These are phyloP conservation scores for Aythya baeri DNA, from an alignment of 2,113 vertebrate genomes.

Conservation along the genomic window DNA sequence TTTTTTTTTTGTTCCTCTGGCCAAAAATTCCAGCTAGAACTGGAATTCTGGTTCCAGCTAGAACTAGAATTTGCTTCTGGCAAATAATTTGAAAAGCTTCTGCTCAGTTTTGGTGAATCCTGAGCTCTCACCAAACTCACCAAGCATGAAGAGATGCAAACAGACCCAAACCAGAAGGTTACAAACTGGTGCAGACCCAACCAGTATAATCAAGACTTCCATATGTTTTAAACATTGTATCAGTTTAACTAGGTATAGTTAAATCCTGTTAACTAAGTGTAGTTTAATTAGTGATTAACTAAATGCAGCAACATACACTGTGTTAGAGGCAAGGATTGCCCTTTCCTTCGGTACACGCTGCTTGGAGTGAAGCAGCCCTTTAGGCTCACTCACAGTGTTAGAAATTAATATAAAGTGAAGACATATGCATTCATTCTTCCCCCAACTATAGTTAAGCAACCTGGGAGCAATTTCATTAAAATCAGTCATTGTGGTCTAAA, in stretches of 20 bases:
- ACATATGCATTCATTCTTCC: conserved; percentile 47
- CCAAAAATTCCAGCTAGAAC: background rate
- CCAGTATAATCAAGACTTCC: background rate
- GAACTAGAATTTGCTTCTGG: background rate
- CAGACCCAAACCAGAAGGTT: background rate
- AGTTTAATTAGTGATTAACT: background rate
- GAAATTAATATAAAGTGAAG: conserved; percentile 42
- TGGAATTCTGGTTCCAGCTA: too few relatives aligned
- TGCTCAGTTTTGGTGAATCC: background rate
- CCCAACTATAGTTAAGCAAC: conserved; percentile 22
- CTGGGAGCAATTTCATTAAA: conserved; percentile 41
- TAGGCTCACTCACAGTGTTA: background rate
- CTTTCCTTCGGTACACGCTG: background rate
- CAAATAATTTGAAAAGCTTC: background rate
- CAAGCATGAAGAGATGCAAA: rapidly evolving
- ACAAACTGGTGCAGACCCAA: background rate
- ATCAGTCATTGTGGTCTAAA: background rate
- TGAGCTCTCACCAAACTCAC: background rate
- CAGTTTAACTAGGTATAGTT: background rate
- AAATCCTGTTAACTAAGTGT: background rate
- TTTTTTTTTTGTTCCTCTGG: background rate
- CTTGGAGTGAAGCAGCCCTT: background rate
- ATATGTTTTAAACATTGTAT: background rate
- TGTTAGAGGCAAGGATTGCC: background rate
- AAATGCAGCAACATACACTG: background rate